Evolutionary conservation across 2,113 vertebrate genomes (phyloP), one percentile per base, ranked within the genome.

Genomic region (Casuarius casuarius): DNA sequence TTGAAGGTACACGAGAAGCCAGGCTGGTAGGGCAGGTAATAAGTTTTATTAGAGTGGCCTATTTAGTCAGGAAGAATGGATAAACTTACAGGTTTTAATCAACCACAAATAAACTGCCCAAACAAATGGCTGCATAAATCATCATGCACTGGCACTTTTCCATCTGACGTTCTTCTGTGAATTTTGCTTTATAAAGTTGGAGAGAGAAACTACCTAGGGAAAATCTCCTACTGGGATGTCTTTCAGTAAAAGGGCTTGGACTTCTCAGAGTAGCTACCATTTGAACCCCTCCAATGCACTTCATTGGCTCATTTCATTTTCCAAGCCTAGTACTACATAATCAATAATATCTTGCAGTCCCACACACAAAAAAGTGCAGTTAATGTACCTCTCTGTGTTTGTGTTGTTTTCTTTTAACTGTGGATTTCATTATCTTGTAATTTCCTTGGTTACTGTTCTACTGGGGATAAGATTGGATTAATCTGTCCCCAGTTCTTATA

Each of bases 241-340:
- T 77, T 92, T 86, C 28, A 84, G 29, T 63, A 66, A 73, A 59
- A 46, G 56, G 29, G 16, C 42, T 77, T 66, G 31, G 42, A 23
- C 33, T 71, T 35, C 74, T 92, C 19, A 67, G 44, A 5, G 54
- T 77, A 80, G 21, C 59, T 93, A 54, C 52, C 35, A 42, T 66
- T 38, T 52, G 48, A 79, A 89, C 71, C 59, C 28, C 15, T 26
- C 35, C 18, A 56, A 49, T 92, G 63, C 54, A 84, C 71, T 94
- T 91, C 94, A 38, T 35, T 67, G 76, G 73, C 46, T 95, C 72
- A 70, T 86, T 96, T 93, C 33, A 74, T 93, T 90, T 95, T 73
- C 54, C 48, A 71, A 87, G 72, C 15, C 67, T 70, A 74, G n/a
- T 73, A 62, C 71, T 62, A 76, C 1, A 3, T 76, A 93, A 90